Conservation (phyloP, 92 coral and sea anemone species). For the Phenganax subtilis region DNA sequence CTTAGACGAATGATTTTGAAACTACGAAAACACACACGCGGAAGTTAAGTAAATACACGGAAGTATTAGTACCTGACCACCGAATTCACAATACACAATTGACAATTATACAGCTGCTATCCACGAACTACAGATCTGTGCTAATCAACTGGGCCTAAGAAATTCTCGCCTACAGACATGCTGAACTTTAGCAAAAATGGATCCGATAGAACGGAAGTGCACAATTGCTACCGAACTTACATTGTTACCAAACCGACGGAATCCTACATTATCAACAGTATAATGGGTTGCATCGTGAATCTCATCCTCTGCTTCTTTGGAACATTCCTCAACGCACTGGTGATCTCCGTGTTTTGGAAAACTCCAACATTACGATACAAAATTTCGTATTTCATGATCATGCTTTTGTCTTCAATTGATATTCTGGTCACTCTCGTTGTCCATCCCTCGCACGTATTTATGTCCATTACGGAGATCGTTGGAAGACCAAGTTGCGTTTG, state of each 20-base stretch:
- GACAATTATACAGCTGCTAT: too few species aligned
- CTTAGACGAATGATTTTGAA: too few species aligned
- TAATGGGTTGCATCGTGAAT: conserved; percentile 29
- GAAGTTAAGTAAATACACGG: too few species aligned
- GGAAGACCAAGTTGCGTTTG: conserved; percentile 19
- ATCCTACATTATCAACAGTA: conserved; percentile 27
- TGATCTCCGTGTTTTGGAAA: conserved; percentile 33
- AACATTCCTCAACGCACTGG: conserved; percentile 29
- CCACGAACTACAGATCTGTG: too few species aligned
- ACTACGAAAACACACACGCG: too few species aligned
- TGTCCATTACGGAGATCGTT: conserved; percentile 21
- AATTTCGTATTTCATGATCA: conserved; percentile 31
- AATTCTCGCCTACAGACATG: too few species aligned
- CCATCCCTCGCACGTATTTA: conserved; percentile 32
- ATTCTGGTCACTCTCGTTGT: conserved; percentile 10
- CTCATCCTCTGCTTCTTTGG: conserved; percentile 11
- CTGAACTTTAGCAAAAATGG: too few species aligned
- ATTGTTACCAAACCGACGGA: conserved; percentile 17
- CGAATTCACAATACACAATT: too few species aligned
- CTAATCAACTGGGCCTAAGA: too few species aligned
- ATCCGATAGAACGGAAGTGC: too few species aligned
- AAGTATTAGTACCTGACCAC: too few species aligned
- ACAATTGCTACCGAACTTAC: conserved; percentile 17
- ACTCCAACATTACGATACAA: conserved; percentile 26
- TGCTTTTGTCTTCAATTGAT: conserved; percentile 34